Evolutionary conservation across 2,888 invertebrate species (phyloP).

Genomic region (Pyrocoelia pectoralis): DNA sequence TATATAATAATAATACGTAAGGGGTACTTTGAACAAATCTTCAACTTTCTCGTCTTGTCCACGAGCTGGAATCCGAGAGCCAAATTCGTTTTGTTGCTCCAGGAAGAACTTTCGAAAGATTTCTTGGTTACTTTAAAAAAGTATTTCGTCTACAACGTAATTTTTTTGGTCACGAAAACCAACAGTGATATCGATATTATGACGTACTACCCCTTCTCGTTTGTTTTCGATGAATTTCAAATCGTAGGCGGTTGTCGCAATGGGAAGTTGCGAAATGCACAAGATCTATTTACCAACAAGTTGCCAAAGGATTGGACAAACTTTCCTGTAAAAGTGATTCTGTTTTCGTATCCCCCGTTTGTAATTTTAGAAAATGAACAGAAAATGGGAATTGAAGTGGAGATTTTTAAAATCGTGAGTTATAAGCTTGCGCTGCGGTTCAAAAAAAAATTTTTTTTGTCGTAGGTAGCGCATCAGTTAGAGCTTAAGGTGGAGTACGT

Average conservation of each 20-base stretch:
- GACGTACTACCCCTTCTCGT: constrained; percentile 20
- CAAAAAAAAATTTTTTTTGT: no score
- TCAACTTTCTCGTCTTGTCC: neutral
- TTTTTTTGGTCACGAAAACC: neutral
- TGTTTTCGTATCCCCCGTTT: constrained; percentile 15
- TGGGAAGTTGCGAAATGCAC: neutral
- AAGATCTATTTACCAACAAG: constrained; percentile 15
- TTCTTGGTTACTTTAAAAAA: neutral
- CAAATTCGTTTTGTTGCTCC: constrained; percentile 16
- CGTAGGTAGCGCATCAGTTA: constrained; percentile 1
- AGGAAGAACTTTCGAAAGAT: neutral
- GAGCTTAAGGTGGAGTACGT: constrained; percentile 4
- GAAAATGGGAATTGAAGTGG: constrained; percentile 14
- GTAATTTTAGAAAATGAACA: neutral
- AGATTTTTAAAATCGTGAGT: constrained; percentile 14
- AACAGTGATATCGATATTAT: neutral
- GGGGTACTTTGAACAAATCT: neutral
- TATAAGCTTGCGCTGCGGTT: no score
- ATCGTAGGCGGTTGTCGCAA: constrained; percentile 1
- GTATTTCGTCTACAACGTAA: constrained; percentile 7
- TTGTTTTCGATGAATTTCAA: neutral
- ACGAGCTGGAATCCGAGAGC: constrained; percentile 23
- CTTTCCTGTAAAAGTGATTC: neutral
- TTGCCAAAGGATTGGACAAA: constrained; percentile 14
- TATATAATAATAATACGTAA: constrained; percentile 9